A percentile compares a stretch with the other conserved stretches of the same genome.
These are phyloP conservation scores for Carabus problematicus DNA, from an alignment of 2,888 invertebrate species.

Conservation along the genomic window DNA sequence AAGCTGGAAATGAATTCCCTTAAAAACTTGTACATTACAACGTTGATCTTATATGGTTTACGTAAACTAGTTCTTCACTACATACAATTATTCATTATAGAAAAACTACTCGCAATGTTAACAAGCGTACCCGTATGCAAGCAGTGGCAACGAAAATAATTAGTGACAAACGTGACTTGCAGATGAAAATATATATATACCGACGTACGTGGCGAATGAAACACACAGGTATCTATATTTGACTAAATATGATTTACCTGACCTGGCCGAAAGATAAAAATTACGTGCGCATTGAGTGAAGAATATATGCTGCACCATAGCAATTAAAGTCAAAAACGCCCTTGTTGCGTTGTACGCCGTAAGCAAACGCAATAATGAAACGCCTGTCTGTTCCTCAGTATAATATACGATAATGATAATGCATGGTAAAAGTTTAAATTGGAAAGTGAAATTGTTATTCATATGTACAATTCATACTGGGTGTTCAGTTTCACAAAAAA, in stretches of 20 bases:
- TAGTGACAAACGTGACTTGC: slow-evolving; percentile 16
- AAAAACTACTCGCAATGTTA: slow-evolving; percentile 32
- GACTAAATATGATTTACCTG: too few relatives aligned
- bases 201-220: too few relatives aligned
- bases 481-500: slow-evolving; percentile 36
- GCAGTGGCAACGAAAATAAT: slow-evolving; percentile 37
- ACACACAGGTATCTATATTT: too few relatives aligned
- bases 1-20: slow-evolving; percentile 2
- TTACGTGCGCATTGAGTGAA: not conserved
- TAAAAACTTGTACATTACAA: slow-evolving; percentile 33
- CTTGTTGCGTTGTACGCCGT: slow-evolving; percentile 17
- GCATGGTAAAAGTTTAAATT: slow-evolving; percentile 41
- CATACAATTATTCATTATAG: slow-evolving; percentile 37
- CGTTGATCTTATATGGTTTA: slow-evolving; percentile 36
- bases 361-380: slow-evolving; percentile 32
- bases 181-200: not conserved
- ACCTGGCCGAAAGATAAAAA: not conserved
- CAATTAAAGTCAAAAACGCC: slow-evolving; percentile 12
- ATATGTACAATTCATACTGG: slow-evolving; percentile 21
- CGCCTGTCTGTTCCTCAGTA: slow-evolving; percentile 32
- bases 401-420: slow-evolving; percentile 39
- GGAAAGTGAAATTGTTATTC: slow-evolving; percentile 40
- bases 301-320: not conserved
- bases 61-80: slow-evolving; percentile 36
- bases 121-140: slow-evolving; percentile 28